These are phyloP conservation scores for Mastigias papua DNA, from an alignment of 30 jellyfish, hydroid and myxozoan genomes.

Conservation along the genomic window DNA sequence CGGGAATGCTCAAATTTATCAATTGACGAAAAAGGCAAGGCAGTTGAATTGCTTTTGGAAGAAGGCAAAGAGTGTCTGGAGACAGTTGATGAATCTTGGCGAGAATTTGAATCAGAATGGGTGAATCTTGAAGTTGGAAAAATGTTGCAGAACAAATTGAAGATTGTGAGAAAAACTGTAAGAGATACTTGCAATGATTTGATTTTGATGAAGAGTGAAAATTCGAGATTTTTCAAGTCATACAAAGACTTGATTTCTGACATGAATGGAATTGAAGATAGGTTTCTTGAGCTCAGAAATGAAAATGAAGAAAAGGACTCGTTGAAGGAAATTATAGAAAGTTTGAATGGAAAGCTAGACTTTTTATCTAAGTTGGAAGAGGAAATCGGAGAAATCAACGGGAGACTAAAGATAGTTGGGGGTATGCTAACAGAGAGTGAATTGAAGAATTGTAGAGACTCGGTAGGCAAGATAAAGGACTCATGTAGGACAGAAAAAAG, in stretches of 20 bases:
- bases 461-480: not conserved
- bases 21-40: not conserved
- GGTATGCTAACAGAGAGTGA: slow-evolving; percentile 2
- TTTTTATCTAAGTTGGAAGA: not conserved
- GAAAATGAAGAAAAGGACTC: not conserved
- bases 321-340: not conserved
- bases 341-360: not conserved
- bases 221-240: slow-evolving; percentile 26
- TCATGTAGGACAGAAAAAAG: not conserved
- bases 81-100: not conserved
- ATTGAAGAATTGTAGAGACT: not conserved
- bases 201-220: slow-evolving; percentile 20
- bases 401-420: slow-evolving; percentile 16
- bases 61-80: not conserved
- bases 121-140: slow-evolving; percentile 1
- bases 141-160: not conserved
- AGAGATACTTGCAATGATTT: slow-evolving; percentile 18
- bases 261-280: not conserved
- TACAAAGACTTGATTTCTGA: slow-evolving; percentile 8
- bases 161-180: not conserved
- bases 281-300: not conserved
- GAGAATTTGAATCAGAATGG: not conserved
- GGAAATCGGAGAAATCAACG: slow-evolving; percentile 4
- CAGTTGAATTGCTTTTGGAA: not conserved
- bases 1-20: not conserved